These are phyloP conservation scores for Stegodyphus mimosarum DNA, from an alignment of 1,140 invertebrate genomes.

Conservation along the genomic window DNA sequence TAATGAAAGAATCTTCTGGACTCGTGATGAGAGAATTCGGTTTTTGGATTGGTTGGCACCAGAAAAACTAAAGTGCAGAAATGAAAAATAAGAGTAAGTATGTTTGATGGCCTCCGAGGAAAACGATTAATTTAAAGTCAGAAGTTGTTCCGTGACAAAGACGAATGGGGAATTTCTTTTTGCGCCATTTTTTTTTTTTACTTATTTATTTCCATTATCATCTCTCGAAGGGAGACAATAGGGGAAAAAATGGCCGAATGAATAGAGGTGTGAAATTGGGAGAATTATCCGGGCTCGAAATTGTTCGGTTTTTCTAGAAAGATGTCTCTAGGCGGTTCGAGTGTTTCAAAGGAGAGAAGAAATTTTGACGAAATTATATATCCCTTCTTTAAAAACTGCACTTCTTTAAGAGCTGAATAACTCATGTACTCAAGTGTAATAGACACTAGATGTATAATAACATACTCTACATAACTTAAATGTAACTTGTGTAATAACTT, in stretches of 20 bases:
- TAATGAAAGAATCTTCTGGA: no score
- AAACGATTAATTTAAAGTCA: slow-evolving; percentile 60
- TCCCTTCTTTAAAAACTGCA: no score
- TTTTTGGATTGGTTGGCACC: no score
- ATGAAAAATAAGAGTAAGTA: slow-evolving; percentile 43
- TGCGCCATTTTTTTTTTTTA: slow-evolving; percentile 3
- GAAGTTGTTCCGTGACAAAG: slow-evolving; percentile 57
- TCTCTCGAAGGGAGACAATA: slow-evolving; percentile 37
- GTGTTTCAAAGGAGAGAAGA: no score
- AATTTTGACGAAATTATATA: background rate
- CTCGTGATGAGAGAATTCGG: no score
- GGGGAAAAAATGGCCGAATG: slow-evolving; percentile 30
- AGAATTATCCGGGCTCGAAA: slow-evolving; percentile 46
- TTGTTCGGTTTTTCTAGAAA: background rate
- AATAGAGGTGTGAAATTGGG: slow-evolving; percentile 53
- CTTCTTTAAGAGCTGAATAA: no score
- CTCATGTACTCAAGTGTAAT: no score
- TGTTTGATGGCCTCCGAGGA: slow-evolving; percentile 52
- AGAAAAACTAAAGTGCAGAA: background rate
- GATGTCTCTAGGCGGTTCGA: no score
- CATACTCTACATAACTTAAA: no score
- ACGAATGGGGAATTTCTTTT: slow-evolving; percentile 54
- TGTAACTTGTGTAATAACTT: no score
- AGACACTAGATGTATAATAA: no score
- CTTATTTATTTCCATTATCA: slow-evolving; percentile 39